These are phyloP conservation scores for Tupaia chinensis DNA, from an alignment of 2,113 vertebrate genomes.

Conservation along the genomic window DNA sequence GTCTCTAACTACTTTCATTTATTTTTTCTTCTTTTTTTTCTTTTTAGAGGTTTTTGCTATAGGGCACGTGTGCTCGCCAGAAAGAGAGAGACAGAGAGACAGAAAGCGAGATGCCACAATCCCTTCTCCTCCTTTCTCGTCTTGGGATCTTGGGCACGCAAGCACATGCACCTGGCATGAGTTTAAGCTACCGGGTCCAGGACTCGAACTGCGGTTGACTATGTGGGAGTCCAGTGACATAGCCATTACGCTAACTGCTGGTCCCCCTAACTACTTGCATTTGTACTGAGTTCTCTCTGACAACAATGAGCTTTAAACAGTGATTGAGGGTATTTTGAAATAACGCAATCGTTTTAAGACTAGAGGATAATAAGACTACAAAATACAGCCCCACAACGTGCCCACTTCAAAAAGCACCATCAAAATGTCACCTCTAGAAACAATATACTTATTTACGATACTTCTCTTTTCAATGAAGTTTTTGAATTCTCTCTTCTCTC, in stretches of 20 bases:
- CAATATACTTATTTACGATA: neutral
- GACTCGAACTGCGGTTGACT: too few relatives aligned
- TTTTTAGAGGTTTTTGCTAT: too few relatives aligned
- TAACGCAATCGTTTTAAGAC: neutral
- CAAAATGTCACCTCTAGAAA: slow-evolving; percentile 30
- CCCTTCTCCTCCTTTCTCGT: too few relatives aligned
- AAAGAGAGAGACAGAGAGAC: too few relatives aligned
- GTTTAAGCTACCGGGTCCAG: too few relatives aligned
- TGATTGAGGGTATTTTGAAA: slow-evolving; percentile 2
- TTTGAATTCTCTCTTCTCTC: neutral
- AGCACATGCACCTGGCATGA: too few relatives aligned
- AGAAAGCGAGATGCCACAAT: too few relatives aligned
- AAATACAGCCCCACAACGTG: slow-evolving; percentile 35
- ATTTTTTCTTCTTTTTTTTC: too few relatives aligned
- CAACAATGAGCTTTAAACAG: neutral
- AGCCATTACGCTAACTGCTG: too few relatives aligned
- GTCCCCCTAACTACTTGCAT: neutral
- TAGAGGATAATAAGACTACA: neutral
- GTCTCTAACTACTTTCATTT: neutral
- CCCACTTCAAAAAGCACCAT: slow-evolving; percentile 1
- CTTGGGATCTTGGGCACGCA: too few relatives aligned
- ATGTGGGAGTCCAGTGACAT: too few relatives aligned
- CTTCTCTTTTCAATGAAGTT: slow-evolving; percentile 40
- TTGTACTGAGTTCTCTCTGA: neutral
- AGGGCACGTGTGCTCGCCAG: too few relatives aligned